phyloP scores from a whole-genome alignment of 2,797 vertebrate species.

The Rachycentron canadum region DNA sequence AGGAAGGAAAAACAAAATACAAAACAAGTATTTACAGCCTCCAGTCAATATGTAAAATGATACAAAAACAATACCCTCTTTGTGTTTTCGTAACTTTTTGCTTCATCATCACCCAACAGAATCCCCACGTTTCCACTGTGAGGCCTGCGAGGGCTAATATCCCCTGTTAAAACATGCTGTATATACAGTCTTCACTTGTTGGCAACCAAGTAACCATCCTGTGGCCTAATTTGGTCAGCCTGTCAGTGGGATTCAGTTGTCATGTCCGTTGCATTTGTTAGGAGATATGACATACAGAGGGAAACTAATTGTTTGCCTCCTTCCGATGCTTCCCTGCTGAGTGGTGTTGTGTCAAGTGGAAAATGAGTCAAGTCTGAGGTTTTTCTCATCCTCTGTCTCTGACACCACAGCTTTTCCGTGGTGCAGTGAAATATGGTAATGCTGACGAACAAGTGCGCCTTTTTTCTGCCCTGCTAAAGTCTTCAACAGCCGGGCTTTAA shows the following conservation, averaged over 20 bases:
- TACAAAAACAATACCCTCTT: too few species aligned
- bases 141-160: constrained; percentile 9
- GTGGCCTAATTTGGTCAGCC: constrained; percentile 62
- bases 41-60: constrained; percentile 8
- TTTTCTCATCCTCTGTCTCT: constrained; percentile 10
- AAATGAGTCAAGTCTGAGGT: constrained; percentile 44
- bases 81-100: too few species aligned
- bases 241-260: constrained; percentile 30
- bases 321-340: constrained; percentile 35
- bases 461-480: background rate
- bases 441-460: constrained; percentile 14
- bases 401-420: constrained; percentile 6
- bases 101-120: too few species aligned
- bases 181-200: constrained; percentile 9
- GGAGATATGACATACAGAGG: constrained; percentile 2
- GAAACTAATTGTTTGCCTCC: constrained; percentile 25
- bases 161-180: constrained; percentile 8
- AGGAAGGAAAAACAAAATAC: constrained; percentile 9
- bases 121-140: too few species aligned
- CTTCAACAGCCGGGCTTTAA: background rate
- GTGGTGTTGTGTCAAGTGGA: constrained; percentile 56
- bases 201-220: constrained; percentile 14
- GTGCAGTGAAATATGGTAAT: background rate
- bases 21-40: constrained; percentile 13
- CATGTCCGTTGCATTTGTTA: constrained; percentile 38